Conservation (phyloP, 2,113 vertebrate species). For the Silurus asotus region DNA sequence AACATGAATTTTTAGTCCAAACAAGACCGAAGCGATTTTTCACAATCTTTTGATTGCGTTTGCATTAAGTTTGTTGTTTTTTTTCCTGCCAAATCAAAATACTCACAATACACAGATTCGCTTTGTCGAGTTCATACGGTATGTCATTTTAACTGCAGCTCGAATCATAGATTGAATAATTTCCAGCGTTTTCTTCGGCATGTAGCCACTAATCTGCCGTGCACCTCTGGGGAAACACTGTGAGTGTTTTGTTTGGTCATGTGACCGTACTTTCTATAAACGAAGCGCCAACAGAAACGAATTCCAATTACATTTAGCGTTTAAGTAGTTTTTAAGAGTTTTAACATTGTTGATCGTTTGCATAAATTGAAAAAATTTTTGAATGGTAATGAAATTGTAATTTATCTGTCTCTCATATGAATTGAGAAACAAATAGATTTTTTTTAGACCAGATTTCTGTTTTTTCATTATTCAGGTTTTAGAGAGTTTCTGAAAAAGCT, state of each 20-base stretch:
- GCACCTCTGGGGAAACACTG: not conserved
- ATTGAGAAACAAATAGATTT: not conserved
- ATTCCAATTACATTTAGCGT: not conserved
- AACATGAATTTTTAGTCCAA: not conserved
- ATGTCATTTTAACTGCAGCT: slow-evolving; percentile 14
- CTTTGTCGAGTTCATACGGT: not conserved
- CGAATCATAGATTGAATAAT: slow-evolving; percentile 15
- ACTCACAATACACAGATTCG: not conserved
- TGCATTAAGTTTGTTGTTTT: not conserved
- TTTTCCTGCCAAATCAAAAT: not conserved
- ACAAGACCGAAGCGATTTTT: not conserved
- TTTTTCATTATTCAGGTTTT: not conserved
- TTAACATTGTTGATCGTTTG: not conserved
- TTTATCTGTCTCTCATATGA: not conserved
- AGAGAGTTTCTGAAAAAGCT: not conserved
- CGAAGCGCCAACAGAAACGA: not conserved
- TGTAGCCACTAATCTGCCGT: slow-evolving; percentile 4
- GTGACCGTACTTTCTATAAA: not conserved
- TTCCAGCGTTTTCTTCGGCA: slow-evolving; percentile 7
- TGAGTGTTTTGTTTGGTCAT: not conserved
- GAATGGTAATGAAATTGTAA: no score
- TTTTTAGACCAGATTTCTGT: not conserved
- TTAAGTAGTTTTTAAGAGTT: not conserved
- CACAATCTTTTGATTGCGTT: not conserved
- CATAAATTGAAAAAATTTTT: no score